Conservation (phyloP, 2,797 vertebrate species). For the Acrossocheilus wenchowensis region DNA sequence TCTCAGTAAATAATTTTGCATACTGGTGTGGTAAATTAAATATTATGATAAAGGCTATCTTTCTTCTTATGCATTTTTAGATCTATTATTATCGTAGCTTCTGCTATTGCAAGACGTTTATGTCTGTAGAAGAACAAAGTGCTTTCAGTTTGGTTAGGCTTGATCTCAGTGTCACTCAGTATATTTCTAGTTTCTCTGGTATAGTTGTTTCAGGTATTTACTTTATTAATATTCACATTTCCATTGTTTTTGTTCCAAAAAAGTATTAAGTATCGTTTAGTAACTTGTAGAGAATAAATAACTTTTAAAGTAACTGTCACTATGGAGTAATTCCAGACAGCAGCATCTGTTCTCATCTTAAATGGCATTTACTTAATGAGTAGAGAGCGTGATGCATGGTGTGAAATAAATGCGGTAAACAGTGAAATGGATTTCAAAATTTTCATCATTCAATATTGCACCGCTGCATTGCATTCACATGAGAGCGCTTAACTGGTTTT, state of each 20-base stretch:
- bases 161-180: neutral
- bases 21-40: neutral
- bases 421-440: constrained; percentile 55
- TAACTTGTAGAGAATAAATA: neutral
- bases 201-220: neutral
- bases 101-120: constrained; percentile 18
- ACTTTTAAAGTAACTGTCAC: neutral
- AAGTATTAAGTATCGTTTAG: neutral
- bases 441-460: constrained; percentile 56
- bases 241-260: neutral
- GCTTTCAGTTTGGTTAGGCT: neutral
- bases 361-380: constrained; percentile 16
- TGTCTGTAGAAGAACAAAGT: constrained; percentile 10
- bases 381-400: constrained; percentile 1
- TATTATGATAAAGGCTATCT: neutral
- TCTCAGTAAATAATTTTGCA: neutral
- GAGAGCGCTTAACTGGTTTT: constrained; percentile 41
- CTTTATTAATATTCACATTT: constrained; percentile 1
- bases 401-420: constrained; percentile 17
- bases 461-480: constrained; percentile 14
- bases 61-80: constrained; percentile 3
- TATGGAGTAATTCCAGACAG: neutral
- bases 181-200: neutral
- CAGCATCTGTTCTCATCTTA: constrained; percentile 13
- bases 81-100: constrained; percentile 8